Base-by-base conservation (phyloP, 92 coral and sea anemone genomes). In the Nematostella vectensis region DNA sequence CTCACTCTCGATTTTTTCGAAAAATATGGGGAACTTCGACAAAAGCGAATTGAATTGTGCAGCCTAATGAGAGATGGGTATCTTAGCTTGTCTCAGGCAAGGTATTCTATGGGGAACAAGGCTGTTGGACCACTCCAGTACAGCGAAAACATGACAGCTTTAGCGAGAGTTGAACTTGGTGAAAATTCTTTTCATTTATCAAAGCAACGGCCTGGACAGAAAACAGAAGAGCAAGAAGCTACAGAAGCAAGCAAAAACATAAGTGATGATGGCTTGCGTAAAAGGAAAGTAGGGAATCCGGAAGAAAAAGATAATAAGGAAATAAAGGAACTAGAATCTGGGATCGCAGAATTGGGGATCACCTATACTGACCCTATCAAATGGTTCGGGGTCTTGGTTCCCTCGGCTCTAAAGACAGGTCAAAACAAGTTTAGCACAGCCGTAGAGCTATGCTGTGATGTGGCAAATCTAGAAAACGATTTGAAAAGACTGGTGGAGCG, bases 31-130 rank as follows among this genome's bases (percentile, higher is more conserved):
- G 55, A 47, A 2, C 70, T 91, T 31, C 85, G 71, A 10, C 61
- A 48, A 48, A 73, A 72, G 58, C 63, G 96, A 54, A 65, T 59
- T 6, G 54, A 37, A 6, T 70, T 91, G 15, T 69, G 78, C 49
- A 71, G 55, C 40, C 48, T 48, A 31, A 78, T 91, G 76, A 81
- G 85, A 75, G 86, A 82, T 75, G 98, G 98, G 48, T 77, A 81
- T 63, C 61, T 91, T 4, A 74, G 64, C 30, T 63, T 91, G 65
- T 91, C 98, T 3, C 91, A 86, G 54, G 95, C 98, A 12, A 79
- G 98, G 6, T 91, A 91, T 68, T 81, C 98, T 18, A 91, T 91
- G 98, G 98, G 98, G 39, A 91, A 87, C 42, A 91, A 91, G 39
- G 50, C 91, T 1, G 98, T 91, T 40, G 83, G 91, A 4, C 66